These are phyloP conservation scores for Artibeus lituratus DNA, from an alignment of 2,797 vertebrate genomes.

Conservation along the genomic window DNA sequence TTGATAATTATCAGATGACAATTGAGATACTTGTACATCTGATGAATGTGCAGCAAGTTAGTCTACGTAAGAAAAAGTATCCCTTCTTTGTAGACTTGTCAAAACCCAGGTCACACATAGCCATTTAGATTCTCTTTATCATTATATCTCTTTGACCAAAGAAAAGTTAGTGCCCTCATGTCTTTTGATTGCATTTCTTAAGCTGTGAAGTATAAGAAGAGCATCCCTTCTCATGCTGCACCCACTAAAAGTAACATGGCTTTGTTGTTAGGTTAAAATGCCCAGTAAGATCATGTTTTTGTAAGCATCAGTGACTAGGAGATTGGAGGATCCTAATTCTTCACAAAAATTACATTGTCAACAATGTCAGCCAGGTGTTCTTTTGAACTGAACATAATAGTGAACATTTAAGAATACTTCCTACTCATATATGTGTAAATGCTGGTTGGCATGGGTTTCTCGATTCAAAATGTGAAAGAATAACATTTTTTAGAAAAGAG, in stretches of 20 bases:
- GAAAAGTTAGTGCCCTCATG: background rate
- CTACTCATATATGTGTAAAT: background rate
- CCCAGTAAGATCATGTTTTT: background rate
- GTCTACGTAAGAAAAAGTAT: background rate
- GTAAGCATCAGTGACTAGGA: background rate
- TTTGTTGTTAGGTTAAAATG: background rate
- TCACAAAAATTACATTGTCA: background rate
- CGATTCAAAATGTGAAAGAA: slow-evolving; percentile 7
- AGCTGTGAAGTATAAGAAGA: background rate
- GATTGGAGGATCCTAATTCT: background rate
- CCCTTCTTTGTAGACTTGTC: background rate
- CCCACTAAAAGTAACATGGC: background rate
- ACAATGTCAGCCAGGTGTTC: background rate
- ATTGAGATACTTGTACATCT: background rate
- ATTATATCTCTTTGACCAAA: background rate
- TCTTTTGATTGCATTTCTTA: background rate
- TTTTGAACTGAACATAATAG: background rate
- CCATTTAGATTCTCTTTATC: slow-evolving; percentile 27
- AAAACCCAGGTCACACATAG: background rate
- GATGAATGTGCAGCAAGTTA: background rate
- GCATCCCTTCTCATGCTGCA: background rate
- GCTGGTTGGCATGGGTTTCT: background rate
- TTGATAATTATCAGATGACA: background rate
- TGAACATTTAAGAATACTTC: background rate
- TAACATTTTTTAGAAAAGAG: background rate